These are phyloP conservation scores for Zaprionus lachaisei DNA, from an alignment of 1,140 invertebrate genomes.

Conservation along the genomic window DNA sequence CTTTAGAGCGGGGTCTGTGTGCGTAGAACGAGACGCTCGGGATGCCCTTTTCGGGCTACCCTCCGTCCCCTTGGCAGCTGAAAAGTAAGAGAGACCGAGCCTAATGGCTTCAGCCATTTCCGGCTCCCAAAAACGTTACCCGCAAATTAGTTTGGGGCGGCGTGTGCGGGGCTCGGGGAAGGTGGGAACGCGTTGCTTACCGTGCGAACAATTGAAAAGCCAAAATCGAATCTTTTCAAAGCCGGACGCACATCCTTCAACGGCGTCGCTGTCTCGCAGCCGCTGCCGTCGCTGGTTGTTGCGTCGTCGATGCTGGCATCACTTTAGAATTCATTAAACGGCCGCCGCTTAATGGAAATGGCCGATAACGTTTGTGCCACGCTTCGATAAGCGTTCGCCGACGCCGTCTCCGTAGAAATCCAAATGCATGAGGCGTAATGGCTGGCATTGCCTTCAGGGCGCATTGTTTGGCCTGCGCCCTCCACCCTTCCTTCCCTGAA, in stretches of 20 bases:
- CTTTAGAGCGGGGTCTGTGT: conserved; percentile 20
- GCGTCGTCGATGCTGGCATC: conserved; percentile 47
- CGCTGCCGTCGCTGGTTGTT: conserved; percentile 22
- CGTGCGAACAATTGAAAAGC: conserved; percentile 79
- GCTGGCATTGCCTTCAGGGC: conserved; percentile 13
- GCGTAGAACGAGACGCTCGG: background rate
- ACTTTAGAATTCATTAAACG: conserved; percentile 83
- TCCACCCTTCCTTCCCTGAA: too few species aligned
- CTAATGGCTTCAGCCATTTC: conserved; percentile 80
- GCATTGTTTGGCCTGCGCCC: conserved; percentile 56
- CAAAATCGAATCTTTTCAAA: conserved; percentile 80
- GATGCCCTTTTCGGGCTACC: background rate
- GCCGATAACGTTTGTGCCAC: conserved; percentile 80
- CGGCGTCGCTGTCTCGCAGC: conserved; percentile 17
- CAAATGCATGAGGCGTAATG: conserved; percentile 54
- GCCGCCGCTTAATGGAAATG: conserved; percentile 81
- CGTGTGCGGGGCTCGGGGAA: background rate
- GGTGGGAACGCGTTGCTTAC: conserved; percentile 21
- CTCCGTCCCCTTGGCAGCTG: background rate
- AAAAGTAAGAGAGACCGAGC: conserved; percentile 36
- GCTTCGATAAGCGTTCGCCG: conserved; percentile 71
- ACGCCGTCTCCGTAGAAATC: conserved; percentile 42
- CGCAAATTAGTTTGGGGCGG: conserved; percentile 74
- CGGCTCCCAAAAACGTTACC: conserved; percentile 76
- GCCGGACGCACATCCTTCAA: conserved; percentile 62